Evolutionary conservation across 2,797 vertebrate genomes (phyloP).

Genomic region (Chaetodon trifasciatus): DNA sequence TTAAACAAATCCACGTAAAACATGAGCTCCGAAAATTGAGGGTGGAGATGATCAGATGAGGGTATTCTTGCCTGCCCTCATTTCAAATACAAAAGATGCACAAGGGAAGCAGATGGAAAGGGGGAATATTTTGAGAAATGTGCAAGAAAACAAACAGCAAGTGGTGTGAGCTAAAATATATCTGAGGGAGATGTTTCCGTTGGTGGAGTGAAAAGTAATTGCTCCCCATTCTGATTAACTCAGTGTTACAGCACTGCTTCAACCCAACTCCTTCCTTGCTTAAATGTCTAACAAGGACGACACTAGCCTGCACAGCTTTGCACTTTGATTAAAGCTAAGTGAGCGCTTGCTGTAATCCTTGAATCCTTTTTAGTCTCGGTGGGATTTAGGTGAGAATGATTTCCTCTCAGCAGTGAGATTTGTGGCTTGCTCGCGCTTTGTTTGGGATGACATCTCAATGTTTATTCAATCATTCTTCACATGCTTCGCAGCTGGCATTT

Average conservation of each 20-base stretch:
- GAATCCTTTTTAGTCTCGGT: constrained; percentile 75
- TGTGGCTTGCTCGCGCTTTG: constrained; percentile 55
- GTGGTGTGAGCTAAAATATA: constrained; percentile 18
- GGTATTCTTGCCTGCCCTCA: constrained; percentile 35
- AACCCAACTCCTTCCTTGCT: constrained; percentile 29
- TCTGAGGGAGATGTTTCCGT: constrained; percentile 34
- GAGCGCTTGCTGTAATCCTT: constrained; percentile 78
- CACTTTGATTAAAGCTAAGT: constrained; percentile 80
- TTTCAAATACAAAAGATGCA: constrained; percentile 54
- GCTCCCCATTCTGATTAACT: constrained; percentile 48
- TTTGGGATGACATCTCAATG: constrained; percentile 68
- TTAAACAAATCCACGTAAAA: constrained; percentile 56
- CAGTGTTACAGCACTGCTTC: constrained; percentile 35
- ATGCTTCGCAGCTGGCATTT: constrained; percentile 33
- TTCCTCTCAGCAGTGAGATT: constrained; percentile 69
- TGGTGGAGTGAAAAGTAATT: constrained; percentile 46
- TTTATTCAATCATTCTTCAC: constrained; percentile 61
- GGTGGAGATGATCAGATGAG: constrained; percentile 54
- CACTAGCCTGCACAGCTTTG: constrained; percentile 64
- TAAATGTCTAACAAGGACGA: constrained; percentile 68
- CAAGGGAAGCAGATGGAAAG: constrained; percentile 34
- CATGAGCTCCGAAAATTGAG: constrained; percentile 31
- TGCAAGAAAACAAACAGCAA: constrained; percentile 1
- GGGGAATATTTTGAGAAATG: constrained; percentile 41
- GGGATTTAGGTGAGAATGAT: constrained; percentile 79